Base-by-base conservation (phyloP, 2,797 vertebrate genomes). In the Betta splendens region DNA sequence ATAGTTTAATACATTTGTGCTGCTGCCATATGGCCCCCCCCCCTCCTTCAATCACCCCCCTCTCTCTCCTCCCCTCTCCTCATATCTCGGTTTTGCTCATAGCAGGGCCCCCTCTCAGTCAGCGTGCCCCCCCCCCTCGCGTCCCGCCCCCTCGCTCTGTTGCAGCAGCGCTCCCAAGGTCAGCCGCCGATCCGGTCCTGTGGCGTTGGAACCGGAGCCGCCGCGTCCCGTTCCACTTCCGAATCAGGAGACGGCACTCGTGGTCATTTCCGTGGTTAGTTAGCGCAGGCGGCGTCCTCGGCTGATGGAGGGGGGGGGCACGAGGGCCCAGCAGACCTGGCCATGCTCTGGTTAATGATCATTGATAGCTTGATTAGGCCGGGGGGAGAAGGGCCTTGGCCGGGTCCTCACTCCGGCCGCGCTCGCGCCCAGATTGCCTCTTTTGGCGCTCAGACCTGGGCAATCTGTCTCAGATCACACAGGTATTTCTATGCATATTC, bases 91-190 rank as follows among this genome's bases (percentile, higher is more conserved):
- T 81, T 68, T 77, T 79, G 73, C 85, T 88, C 86, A 85, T 90
- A 84, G 81, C 55, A 5, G 60, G 81, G 80, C 79, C 81, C 79
- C 81, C 79, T 84, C 84, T 87, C 83, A 81, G 85, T 87, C 84
- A 79, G 80, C 52, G 64, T 62, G 58, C 79, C 56, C 71, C 73
- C 77, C 70, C 69, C 31, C 39, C 64, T 59, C 10, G 15, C 56
- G 63, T 50, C 28, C 70, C 26, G 53, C 46, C 61, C 55, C 68
- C 43, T 43, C 3, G 33, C 54, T 55, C 66, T 45, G 39, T 64
- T 75, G 72, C 72, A 77, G 81, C 79, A 74, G 55, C 49, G 77
- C 48, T 86, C 85, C 91, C 93, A 95, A 95, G 94, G 94, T 95
- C 91, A 82, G 90, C n/a, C 78, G 78, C 81, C 86, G 86, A 89